Base-by-base conservation (phyloP, 1,140 invertebrate species). In the Megalonaias nervosa region DNA sequence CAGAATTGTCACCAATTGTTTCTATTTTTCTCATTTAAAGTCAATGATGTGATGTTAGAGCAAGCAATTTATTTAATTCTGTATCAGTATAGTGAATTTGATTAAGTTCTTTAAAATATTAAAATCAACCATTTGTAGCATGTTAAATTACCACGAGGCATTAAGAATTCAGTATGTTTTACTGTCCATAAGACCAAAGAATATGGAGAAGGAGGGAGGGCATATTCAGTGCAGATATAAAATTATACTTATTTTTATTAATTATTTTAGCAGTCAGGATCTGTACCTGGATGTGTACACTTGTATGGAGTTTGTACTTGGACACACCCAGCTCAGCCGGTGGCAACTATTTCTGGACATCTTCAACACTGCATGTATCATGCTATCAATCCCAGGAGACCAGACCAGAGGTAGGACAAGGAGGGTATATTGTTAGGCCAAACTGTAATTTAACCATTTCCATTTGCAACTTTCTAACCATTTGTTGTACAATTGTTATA, bases 281-380 rank as follows among this genome's bases (percentile, higher is more conserved):
- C 64, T 85, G 23, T 83, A 82, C 64, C 77, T 81, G 14, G 84
- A 83, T 76, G 65, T 82, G 19, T 84, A 77, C 67, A 74, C 67
- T 6, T 85, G 83, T 77, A 81, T 84, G 75, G 81, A 80, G 60
- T 78, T 71, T 65, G 76, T 87, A 2, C 62, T 87, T 16, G 77
- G 77, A 16, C 71, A 75, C 38, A 85, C 80, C 0, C 66, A 74
- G 59, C 71, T 87, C 15, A 80, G 68, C 38, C 77, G 77, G 48
- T 84, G 82, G 85, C 85, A 87, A 16, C 77, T 84, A 60, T 87
- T 86, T 64, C 76, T 74, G 26, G 86, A 87, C 71, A 69, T 87
- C 12, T 86, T 87, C 64, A 82, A 81, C 69, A 80, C 72, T 17
- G 74, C 81, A 62, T 81, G 81, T 62, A 59, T 81, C 5, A 77